Percentiles rank a stretch among this genome's conserved stretches.
phyloP scores from a whole-genome alignment of 2,113 vertebrate species.

The Corythaeola cristata region DNA sequence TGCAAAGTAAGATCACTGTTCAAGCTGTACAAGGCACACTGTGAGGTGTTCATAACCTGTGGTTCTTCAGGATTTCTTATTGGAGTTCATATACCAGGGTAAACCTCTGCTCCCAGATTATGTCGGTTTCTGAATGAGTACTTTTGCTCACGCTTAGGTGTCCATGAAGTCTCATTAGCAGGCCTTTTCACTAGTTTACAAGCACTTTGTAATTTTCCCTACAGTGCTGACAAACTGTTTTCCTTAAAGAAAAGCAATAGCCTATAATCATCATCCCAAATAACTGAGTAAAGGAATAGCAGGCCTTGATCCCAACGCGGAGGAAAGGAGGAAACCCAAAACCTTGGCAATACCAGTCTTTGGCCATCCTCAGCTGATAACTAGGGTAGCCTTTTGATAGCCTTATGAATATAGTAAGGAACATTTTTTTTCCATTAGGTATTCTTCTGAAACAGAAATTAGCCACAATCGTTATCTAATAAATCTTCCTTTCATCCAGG shows the following conservation, averaged over 20 bases:
- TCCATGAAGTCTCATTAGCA: background rate
- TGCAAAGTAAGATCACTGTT: background rate
- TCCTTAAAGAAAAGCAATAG: background rate
- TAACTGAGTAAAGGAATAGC: background rate
- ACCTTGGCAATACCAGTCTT: background rate
- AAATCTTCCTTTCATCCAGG: background rate
- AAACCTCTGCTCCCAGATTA: background rate
- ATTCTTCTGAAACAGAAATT: background rate
- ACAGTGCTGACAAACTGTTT: background rate
- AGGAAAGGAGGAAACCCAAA: background rate
- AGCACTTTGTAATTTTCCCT: background rate
- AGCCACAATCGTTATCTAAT: background rate
- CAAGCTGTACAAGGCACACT: background rate
- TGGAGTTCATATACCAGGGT: background rate
- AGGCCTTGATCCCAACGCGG: background rate
- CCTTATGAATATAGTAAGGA: background rate
- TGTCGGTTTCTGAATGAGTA: background rate
- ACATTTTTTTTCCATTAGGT: background rate
- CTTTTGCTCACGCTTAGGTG: background rate
- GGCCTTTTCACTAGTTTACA: background rate
- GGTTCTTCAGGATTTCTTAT: background rate
- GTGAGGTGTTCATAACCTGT: background rate
- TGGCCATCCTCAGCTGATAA: background rate
- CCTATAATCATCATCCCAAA: background rate
- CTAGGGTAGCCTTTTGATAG: background rate